Base-by-base conservation (phyloP, 37 sponge, comb jelly and placozoan species). In the Lycopodina hypogea region DNA sequence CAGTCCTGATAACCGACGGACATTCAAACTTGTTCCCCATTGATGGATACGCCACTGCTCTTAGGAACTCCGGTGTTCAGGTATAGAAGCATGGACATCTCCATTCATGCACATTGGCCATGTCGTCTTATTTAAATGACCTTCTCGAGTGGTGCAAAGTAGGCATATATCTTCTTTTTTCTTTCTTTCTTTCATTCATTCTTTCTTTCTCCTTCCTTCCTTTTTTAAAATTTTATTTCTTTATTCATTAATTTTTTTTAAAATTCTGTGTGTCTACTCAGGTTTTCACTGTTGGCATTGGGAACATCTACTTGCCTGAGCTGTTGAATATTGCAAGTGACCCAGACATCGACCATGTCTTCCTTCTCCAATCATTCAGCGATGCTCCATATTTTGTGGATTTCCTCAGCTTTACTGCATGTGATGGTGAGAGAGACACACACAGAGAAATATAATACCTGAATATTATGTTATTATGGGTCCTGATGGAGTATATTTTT, bases 1-100 rank as follows among this genome's bases (percentile, higher is more conserved):
- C 74, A 6, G 86, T 96, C 8, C 76, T 96, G 74, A 68, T 96
- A 32, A 96, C 96, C 11, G 96, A 96, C 52, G 96, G 96, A 1
- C 81, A 73, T 0, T 93, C 96, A 24, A 96, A 96, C 68, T 50
- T 78, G 14, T 68, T 71, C 26, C 67, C 71, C 17, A 68, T 90
- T 23, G 64, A 15, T 28, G 32, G 58, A 8, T 42, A 56, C 0
- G 88, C 95, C 11, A 23, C 72, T 38, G 14, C 21, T n/a, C 67
- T 94, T 22, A 81, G 88, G 67, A 48, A 81, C 23, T 75, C 66
- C 0, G 91, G 91, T 12, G 89, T 90, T 1, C 81, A 80, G 35
- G 81, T 89, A 42, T 66, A 42, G 15, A 32, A 33, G 29, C 17
- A n/a, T n/a, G n/a, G n/a, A n/a, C n/a, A n/a, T n/a, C n/a, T n/a